Conservation (phyloP, 2,113 vertebrate species). For the Cichladusa arquata region DNA sequence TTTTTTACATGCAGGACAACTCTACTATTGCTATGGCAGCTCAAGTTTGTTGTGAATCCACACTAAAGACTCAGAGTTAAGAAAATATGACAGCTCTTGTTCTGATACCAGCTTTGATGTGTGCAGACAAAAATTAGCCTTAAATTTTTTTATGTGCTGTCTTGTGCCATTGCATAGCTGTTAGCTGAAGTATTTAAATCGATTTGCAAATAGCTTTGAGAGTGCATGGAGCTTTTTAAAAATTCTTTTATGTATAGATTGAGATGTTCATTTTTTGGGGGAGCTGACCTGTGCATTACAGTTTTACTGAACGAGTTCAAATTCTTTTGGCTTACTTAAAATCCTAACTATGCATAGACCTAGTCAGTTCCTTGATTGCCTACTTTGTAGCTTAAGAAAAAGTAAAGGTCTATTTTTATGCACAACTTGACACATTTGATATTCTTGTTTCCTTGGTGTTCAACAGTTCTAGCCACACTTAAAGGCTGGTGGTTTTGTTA, state of each 20-base stretch:
- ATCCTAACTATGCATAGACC: conserved; percentile 43
- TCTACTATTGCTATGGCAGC: conserved; percentile 16
- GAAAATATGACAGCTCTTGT: not conserved
- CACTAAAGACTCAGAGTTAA: not conserved
- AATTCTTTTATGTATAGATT: not conserved
- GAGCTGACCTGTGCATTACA: not conserved
- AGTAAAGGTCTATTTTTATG: conserved; percentile 29
- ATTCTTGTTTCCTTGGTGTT: not conserved
- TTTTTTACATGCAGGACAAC: not conserved
- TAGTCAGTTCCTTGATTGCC: not conserved
- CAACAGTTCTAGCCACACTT: not conserved
- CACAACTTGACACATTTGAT: not conserved
- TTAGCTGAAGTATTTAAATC: not conserved
- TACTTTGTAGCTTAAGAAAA: conserved; percentile 2
- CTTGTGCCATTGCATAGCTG: conserved; percentile 7
- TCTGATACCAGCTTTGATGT: not conserved
- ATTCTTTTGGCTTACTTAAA: not conserved
- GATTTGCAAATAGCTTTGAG: not conserved
- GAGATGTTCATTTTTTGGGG: not conserved
- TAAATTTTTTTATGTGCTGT: conserved; percentile 38
- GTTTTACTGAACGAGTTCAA: not conserved
- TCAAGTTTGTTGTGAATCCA: conserved; percentile 15
- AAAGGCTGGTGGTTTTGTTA: not conserved
- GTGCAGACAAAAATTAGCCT: conserved; percentile 39
- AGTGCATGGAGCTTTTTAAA: not conserved